A percentile compares a stretch with the other conserved stretches of the same genome.
Conservation (phyloP, 2,797 vertebrate genomes). For the Geotrypetes seraphini region DNA sequence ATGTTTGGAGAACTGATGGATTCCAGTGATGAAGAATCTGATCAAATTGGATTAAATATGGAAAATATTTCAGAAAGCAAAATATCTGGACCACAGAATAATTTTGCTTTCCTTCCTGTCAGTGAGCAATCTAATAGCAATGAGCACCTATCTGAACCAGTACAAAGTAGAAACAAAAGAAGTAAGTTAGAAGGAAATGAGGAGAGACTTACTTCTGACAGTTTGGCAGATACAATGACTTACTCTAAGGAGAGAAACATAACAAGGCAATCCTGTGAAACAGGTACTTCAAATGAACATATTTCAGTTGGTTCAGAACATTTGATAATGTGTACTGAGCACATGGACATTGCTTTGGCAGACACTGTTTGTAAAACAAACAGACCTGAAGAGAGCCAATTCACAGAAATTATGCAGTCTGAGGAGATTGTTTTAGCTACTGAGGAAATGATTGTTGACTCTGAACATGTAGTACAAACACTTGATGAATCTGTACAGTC, state of each 20-base stretch:
- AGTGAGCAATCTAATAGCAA: background rate
- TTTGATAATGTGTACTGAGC: background rate
- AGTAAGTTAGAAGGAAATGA: background rate
- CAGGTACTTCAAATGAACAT: background rate
- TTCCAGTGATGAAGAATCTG: conserved; percentile 39
- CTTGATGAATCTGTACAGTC: no score
- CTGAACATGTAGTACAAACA: background rate
- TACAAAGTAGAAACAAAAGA: background rate
- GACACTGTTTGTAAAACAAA: no score
- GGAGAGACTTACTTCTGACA: background rate
- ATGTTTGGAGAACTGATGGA: conserved; percentile 38
- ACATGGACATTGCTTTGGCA: no score
- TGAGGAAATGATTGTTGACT: background rate
- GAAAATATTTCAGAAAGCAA: conserved; percentile 16
- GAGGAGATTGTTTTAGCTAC: background rate
- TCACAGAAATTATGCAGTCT: background rate
- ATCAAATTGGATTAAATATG: background rate
- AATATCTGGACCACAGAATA: background rate
- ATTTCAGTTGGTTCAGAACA: background rate
- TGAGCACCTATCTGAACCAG: background rate
- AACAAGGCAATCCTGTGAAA: conserved; percentile 4
- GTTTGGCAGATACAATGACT: background rate
- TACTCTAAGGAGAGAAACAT: background rate
- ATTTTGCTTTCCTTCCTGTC: background rate
- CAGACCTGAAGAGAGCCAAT: background rate